phyloP scores from a whole-genome alignment of 1,140 invertebrate species.

The Cherax destructor region DNA sequence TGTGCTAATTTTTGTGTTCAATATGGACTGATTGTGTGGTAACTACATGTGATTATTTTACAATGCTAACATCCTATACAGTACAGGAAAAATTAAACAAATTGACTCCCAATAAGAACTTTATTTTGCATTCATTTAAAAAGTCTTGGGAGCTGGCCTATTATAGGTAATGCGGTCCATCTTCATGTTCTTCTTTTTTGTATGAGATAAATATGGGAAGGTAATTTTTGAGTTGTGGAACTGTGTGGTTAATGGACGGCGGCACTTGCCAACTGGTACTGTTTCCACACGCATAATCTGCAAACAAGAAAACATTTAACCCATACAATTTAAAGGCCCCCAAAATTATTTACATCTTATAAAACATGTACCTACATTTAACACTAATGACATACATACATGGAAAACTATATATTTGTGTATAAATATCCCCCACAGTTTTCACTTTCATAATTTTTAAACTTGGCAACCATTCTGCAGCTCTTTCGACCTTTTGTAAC shows the following conservation, averaged over 20 bases:
- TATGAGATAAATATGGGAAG: slow-evolving; percentile 93
- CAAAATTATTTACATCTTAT: too few relatives aligned
- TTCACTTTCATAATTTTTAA: too few relatives aligned
- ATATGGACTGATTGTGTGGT: too few relatives aligned
- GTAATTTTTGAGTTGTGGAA: slow-evolving; percentile 97
- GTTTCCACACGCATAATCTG: slow-evolving; percentile 98
- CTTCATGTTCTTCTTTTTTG: slow-evolving; percentile 65
- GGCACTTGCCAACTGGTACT: slow-evolving; percentile 90
- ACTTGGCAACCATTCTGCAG: too few relatives aligned
- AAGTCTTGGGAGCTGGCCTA: slow-evolving; percentile 37
- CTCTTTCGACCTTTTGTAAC: too few relatives aligned
- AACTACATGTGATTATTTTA: too few relatives aligned
- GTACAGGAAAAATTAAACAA: not conserved
- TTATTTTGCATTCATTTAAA: slow-evolving; percentile 26
- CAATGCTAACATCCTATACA: not conserved
- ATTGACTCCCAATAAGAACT: not conserved
- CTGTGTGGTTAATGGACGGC: slow-evolving; percentile 96
- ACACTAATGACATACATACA: too few relatives aligned
- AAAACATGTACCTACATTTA: too few relatives aligned
- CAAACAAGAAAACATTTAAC: slow-evolving; percentile 62
- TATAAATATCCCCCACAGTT: too few relatives aligned
- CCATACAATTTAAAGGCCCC: not conserved
- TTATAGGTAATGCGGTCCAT: slow-evolving; percentile 39
- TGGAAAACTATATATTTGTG: too few relatives aligned
- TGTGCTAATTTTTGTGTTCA: too few relatives aligned